Conservation (phyloP, 2,113 vertebrate genomes). For the Pteruthius melanotis region DNA sequence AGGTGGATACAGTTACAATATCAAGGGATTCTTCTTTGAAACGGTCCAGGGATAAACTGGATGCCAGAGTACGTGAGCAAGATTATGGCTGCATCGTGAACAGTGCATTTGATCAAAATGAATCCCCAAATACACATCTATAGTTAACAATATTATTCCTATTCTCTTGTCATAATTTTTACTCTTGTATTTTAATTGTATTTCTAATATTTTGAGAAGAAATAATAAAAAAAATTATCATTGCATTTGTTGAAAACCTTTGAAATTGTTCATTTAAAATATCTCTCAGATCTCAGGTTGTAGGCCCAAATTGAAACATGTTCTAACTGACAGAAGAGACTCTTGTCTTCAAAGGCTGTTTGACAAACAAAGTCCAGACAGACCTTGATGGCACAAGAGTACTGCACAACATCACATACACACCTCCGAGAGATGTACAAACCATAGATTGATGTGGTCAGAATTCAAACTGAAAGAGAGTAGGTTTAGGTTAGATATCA, state of each 20-base stretch:
- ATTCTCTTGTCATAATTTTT: not conserved
- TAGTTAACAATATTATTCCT: not conserved
- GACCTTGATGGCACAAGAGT: not conserved
- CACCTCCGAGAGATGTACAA: not conserved
- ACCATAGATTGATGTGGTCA: not conserved
- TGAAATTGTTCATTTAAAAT: not conserved
- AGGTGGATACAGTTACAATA: fast-evolving
- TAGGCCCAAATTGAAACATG: not conserved
- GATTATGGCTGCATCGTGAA: not conserved
- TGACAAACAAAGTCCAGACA: not conserved
- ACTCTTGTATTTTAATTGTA: not conserved
- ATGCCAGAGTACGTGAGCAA: not conserved
- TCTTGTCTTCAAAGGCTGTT: not conserved
- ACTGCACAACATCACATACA: not conserved
- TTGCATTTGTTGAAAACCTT: not conserved
- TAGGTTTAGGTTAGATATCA: not conserved
- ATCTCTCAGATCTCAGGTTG: not conserved
- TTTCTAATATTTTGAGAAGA: not conserved
- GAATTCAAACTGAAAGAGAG: not conserved
- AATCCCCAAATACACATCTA: not conserved
- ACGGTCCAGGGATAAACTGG: fast-evolving
- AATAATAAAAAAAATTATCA: conserved; percentile 1
- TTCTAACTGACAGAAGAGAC: not conserved
- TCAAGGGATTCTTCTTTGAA: not conserved
- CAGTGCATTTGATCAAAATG: conserved; percentile 21